Base-by-base conservation (phyloP, 2,888 invertebrate genomes). In the Pantelozetes paolii region DNA sequence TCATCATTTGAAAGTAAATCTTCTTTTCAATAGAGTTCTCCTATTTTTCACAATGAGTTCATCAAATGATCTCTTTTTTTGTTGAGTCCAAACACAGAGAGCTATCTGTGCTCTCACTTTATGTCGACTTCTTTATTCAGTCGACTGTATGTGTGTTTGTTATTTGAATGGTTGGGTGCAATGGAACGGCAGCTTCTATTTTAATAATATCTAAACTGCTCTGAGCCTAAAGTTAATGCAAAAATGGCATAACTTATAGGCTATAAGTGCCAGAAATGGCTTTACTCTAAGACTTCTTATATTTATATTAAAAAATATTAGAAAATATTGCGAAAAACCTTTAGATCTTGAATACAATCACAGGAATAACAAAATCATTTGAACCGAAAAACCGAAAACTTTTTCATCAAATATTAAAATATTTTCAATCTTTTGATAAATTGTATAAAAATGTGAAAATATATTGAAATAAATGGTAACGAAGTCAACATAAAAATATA, bases 1-100 rank as follows among this genome's bases (percentile, higher is more conserved):
- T 18, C 50, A 50, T 50, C 50, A 50, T n/a, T 50, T 50, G 50
- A 50, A 50, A 50, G 50, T 50, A 50, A 50, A 50, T 5, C 50
- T 50, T 50, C 50, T 15, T 15, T 50, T 50, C 50, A 50, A n/a
- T 20, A 50, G 8, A 50, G 3, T 15, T 20, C 20, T 18, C 15
- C 50, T 50, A n/a, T 20, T 50, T 5, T n/a, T 50, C 20, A 20
- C 18, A 18, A 50, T n/a, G n/a, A 50, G 15, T 50, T 50, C 50
- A 50, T 50, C 50, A 50, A 20, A n/a, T 50, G 50, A 50, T 50
- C 50, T 5, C 36, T 36, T 50, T 20, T 50, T 5, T 50, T 50
- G 50, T 9, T 8, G 50, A 50, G 50, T 5, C 36, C 36, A 5
- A 9, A 36, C 36, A 36, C 36, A 36, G 50, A 50, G 36, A 20